These are phyloP conservation scores for Cyprinodon variegatus DNA, from an alignment of 2,113 vertebrate species.

Conservation along the genomic window DNA sequence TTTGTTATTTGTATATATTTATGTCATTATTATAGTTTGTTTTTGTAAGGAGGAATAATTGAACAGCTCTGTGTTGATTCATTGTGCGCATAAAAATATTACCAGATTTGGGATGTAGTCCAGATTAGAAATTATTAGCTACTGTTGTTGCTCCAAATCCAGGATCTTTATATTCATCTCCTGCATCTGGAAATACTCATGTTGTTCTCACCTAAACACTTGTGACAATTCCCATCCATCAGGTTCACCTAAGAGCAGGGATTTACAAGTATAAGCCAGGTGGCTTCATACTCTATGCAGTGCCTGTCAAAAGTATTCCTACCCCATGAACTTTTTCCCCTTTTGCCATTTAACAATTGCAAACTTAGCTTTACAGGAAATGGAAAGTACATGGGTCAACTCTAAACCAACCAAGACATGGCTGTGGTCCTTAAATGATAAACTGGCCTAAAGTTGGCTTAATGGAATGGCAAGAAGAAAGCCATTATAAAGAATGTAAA, in stretches of 20 bases:
- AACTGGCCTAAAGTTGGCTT: too few species aligned
- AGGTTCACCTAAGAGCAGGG: constrained; percentile 8
- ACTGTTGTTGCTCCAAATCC: neutral
- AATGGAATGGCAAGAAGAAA: too few species aligned
- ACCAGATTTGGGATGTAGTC: neutral
- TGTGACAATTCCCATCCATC: constrained; percentile 1
- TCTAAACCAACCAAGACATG: too few species aligned
- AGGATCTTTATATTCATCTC: neutral
- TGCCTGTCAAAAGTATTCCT: neutral
- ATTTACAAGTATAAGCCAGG: neutral
- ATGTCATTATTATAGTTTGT: neutral
- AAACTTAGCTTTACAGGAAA: neutral
- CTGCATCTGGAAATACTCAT: neutral
- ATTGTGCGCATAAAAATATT: neutral
- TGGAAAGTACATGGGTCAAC: too few species aligned
- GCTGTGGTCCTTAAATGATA: too few species aligned
- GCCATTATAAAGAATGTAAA: too few species aligned
- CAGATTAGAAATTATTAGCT: neutral
- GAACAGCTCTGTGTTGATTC: neutral
- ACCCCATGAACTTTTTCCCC: neutral
- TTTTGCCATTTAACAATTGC: neutral
- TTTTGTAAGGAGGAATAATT: neutral
- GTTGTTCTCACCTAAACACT: constrained; percentile 25
- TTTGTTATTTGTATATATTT: neutral
- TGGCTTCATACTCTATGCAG: neutral